phyloP scores from a whole-genome alignment of 2,113 vertebrate species.

The Gasterosteus aculeatus region DNA sequence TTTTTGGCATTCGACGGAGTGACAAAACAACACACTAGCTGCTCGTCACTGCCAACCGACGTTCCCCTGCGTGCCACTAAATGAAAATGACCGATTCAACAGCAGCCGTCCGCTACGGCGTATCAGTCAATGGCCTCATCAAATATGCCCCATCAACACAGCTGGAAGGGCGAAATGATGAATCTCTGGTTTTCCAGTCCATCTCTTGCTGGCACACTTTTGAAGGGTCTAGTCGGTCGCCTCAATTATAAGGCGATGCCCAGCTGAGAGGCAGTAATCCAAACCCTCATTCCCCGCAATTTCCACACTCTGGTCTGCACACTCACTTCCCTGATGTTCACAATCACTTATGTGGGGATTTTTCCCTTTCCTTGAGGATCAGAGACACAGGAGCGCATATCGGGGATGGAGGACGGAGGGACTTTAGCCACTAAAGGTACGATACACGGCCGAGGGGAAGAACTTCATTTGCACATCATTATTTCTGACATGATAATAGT shows the following conservation, averaged over 20 bases:
- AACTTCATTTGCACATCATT: slow-evolving; percentile 26
- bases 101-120: slow-evolving; percentile 42
- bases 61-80: slow-evolving; percentile 33
- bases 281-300: slow-evolving; percentile 83
- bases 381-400: slow-evolving; percentile 66
- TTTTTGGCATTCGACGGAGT: slow-evolving; percentile 17
- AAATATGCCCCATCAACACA: slow-evolving; percentile 77
- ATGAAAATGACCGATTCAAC: slow-evolving; percentile 58
- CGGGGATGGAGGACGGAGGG: slow-evolving; percentile 60
- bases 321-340: slow-evolving; percentile 77
- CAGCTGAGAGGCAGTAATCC: slow-evolving; percentile 84
- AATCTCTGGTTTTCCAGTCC: slow-evolving; percentile 77
- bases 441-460: slow-evolving; percentile 13
- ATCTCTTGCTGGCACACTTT: slow-evolving; percentile 70
- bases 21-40: slow-evolving; percentile 22
- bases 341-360: slow-evolving; percentile 77
- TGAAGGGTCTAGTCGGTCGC: slow-evolving; percentile 74
- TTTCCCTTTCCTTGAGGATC: slow-evolving; percentile 73
- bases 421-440: slow-evolving; percentile 54
- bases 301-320: slow-evolving; percentile 82
- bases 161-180: slow-evolving; percentile 68
- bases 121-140: slow-evolving; percentile 64
- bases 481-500: not conserved
- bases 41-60: slow-evolving; percentile 41
- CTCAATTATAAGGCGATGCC: slow-evolving; percentile 80